A percentile compares a stretch with the other conserved stretches of the same genome.
Evolutionary conservation across 64 coral and sea anemone genomes (phyloP).

Genomic region (Montipora cactus): DNA sequence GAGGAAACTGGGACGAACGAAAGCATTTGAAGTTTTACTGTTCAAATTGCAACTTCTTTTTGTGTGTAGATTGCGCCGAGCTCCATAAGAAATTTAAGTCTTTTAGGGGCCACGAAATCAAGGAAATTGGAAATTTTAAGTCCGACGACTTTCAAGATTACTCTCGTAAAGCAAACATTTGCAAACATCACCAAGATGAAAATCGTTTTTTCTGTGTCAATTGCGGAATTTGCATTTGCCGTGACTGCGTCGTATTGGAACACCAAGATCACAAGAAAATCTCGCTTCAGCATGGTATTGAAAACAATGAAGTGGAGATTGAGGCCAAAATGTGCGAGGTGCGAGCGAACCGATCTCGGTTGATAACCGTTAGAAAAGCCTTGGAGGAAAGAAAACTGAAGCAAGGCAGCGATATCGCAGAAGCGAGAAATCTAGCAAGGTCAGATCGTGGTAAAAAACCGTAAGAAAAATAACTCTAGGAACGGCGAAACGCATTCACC

Average conservation of each 20-base stretch:
- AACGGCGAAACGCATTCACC: no score
- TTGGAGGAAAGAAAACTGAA: neutral
- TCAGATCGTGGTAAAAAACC: no score
- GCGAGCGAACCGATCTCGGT: neutral
- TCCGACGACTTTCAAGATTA: slow-evolving; percentile 6
- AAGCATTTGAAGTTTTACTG: slow-evolving; percentile 5
- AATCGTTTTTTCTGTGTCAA: slow-evolving; percentile 4
- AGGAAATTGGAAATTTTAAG: slow-evolving; percentile 11
- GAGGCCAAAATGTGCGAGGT: neutral
- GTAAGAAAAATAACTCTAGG: no score
- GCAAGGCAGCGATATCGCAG: neutral
- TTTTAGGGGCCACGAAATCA: neutral
- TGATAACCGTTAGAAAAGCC: neutral
- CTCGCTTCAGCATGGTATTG: neutral
- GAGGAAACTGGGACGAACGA: slow-evolving; percentile 17
- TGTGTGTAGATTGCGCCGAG: neutral
- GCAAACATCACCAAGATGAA: neutral
- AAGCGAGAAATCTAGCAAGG: neutral
- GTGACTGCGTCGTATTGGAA: slow-evolving; percentile 20
- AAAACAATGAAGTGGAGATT: neutral
- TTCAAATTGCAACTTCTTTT: neutral
- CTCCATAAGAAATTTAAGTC: neutral
- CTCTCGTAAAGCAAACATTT: neutral
- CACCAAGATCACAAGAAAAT: neutral
- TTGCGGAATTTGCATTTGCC: slow-evolving; percentile 13